Base-by-base conservation (phyloP, 2,113 vertebrate genomes). In the Amphilophus citrinellus region DNA sequence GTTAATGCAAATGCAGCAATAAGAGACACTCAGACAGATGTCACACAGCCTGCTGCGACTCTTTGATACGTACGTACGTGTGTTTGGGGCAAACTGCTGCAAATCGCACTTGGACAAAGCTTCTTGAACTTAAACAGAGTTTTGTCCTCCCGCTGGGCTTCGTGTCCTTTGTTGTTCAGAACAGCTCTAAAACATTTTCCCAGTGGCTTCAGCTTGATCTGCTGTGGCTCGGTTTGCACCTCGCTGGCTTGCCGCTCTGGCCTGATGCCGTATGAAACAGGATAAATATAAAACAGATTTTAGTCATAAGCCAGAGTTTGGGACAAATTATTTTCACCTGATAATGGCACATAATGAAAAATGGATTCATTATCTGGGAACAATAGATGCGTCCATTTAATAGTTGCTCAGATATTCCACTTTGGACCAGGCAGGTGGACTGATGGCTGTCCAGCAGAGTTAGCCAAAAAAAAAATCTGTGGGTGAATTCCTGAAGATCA, bases 301-400 rank as follows among this genome's bases (percentile, higher is more conserved):
- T 73, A 73, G 47, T 35, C 27, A 53, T 10, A 73, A 53, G 47
- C 47, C 66, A 73, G 32, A 50, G 30, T 65, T 79, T 79, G 30
- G 30, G 61, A 63, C 60, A 62, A 63, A 63, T 63, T 76, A n/a
- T 76, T 56, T 63, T 63, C 47, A 63, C 60, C 47, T 56, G 44
- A 79, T 53, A 22, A 63, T 62, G 61, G 77, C 77, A 35, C 20
- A 22, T 11, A 56, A 63, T 79, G 61, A 79, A 56, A 79, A 57
- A 50, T 2, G 3, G 20, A 63, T n/a, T 56, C 35, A 79, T 78
- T 78, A 32, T 78, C 59, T 14, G 18, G 47, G 27, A 56, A 56
- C 68, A 35, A 56, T 73, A 56, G 20, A 56, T 73, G 68, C n/a
- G 59, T 35, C 76, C 76, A 61, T 78, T 30, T 35, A 62, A 62